Evolutionary conservation across 2,797 vertebrate species (phyloP).

Genomic region (Poeciliopsis presidionis): DNA sequence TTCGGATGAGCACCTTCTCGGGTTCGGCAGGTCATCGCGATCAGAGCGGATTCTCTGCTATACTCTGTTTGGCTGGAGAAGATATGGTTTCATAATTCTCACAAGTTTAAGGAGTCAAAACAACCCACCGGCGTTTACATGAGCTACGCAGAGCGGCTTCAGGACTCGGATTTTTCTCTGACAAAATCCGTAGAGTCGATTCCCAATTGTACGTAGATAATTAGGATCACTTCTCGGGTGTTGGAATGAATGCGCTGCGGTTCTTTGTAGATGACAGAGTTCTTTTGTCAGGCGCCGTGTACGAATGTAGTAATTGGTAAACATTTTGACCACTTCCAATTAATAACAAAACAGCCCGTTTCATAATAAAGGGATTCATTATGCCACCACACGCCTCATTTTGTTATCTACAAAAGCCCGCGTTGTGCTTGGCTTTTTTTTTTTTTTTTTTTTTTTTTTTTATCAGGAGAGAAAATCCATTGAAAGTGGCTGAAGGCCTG

Average conservation of each 20-base stretch:
- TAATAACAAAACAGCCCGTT: conserved; percentile 62
- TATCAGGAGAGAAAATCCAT: conserved; percentile 72
- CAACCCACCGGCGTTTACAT: neutral
- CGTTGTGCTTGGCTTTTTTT: conserved; percentile 57
- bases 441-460: conserved; percentile 37
- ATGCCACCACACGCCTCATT: conserved; percentile 49
- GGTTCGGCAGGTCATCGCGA: conserved; percentile 11
- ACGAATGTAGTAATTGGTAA: conserved; percentile 60
- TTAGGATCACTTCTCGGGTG: conserved; percentile 48
- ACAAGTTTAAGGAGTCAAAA: too few relatives aligned
- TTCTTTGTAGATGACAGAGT: conserved; percentile 52
- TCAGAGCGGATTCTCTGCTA: too few relatives aligned
- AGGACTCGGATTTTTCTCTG: conserved; percentile 16
- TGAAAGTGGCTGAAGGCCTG: conserved; percentile 76
- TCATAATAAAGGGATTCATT: conserved; percentile 71
- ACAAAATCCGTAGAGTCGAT: conserved; percentile 32
- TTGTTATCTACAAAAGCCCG: conserved; percentile 72
- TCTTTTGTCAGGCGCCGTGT: conserved; percentile 38
- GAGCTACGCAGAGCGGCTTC: conserved; percentile 22
- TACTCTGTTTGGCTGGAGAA: too few relatives aligned
- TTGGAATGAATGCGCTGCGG: conserved; percentile 17
- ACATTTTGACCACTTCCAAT: conserved; percentile 68
- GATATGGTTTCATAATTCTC: too few relatives aligned
- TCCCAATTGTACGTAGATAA: conserved; percentile 28
- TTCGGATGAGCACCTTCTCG: conserved; percentile 25